phyloP scores from a whole-genome alignment of 2,888 invertebrate genomes.

The Metellina segmentata region DNA sequence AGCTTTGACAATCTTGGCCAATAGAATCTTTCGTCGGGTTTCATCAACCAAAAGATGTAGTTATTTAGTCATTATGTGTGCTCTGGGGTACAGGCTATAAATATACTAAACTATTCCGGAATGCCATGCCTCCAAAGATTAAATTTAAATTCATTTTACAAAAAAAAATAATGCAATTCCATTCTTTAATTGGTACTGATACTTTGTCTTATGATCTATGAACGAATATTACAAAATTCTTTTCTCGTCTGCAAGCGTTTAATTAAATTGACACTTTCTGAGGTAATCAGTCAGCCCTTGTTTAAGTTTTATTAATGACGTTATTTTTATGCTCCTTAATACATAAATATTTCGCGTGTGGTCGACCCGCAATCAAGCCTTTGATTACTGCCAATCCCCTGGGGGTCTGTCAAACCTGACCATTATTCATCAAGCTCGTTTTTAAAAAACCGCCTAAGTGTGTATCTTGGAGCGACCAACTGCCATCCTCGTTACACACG shows the following conservation, averaged over 20 bases:
- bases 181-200: too few species aligned
- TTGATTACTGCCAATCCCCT: conserved; percentile 53
- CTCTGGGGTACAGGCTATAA: too few species aligned
- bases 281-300: conserved; percentile 43
- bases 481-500: neutral
- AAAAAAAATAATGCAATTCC: too few species aligned
- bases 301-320: conserved; percentile 56
- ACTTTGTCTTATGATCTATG: too few species aligned
- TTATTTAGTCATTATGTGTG: too few species aligned
- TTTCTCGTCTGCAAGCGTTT: conserved; percentile 4
- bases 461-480: neutral
- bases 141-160: too few species aligned
- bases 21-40: too few species aligned
- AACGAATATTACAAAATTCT: neutral
- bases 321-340: conserved; percentile 16
- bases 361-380: conserved; percentile 18
- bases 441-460: neutral
- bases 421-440: conserved; percentile 28
- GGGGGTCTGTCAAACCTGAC: conserved; percentile 36
- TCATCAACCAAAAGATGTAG: too few species aligned
- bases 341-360: neutral
- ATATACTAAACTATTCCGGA: too few species aligned
- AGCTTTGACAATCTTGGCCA: too few species aligned
- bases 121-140: too few species aligned
- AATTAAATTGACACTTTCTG: conserved; percentile 52